phyloP scores from a whole-genome alignment of 2,113 vertebrate species.

The Xerus inauris region DNA sequence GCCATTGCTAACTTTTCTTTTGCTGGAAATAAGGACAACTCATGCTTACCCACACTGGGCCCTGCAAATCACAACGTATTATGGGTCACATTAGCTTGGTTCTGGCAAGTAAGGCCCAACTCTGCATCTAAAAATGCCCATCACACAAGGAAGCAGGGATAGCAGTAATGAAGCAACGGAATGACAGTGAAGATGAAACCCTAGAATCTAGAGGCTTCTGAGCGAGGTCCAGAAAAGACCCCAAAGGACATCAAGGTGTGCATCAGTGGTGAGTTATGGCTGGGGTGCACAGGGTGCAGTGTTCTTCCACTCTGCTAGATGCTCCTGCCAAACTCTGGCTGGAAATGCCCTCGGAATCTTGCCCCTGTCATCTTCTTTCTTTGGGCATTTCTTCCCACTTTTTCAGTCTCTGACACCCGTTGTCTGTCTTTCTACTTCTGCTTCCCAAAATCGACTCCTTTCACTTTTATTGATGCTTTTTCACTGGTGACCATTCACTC shows the following conservation, averaged over 20 bases:
- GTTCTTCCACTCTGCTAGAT: background rate
- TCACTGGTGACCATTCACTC: background rate
- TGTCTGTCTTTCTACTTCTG: background rate
- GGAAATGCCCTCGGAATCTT: background rate
- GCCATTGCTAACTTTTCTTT: background rate
- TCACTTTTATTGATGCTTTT: background rate
- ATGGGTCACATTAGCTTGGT: background rate
- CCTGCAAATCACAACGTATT: background rate
- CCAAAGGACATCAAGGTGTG: fast-evolving
- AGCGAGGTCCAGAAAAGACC: background rate
- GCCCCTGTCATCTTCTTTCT: fast-evolving
- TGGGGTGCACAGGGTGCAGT: fast-evolving
- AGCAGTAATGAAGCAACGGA: background rate
- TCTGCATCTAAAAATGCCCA: background rate
- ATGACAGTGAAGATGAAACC: background rate
- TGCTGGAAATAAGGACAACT: background rate
- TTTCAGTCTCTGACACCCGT: background rate
- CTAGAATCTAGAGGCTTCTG: background rate
- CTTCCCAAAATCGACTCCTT: background rate
- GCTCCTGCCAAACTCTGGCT: background rate
- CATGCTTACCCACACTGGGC: background rate
- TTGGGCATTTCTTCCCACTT: background rate
- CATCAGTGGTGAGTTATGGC: background rate
- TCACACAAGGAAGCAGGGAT: background rate
- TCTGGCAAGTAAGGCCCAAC: background rate